Conservation (phyloP, 2,888 invertebrate species). For the Buathra laborator region DNA sequence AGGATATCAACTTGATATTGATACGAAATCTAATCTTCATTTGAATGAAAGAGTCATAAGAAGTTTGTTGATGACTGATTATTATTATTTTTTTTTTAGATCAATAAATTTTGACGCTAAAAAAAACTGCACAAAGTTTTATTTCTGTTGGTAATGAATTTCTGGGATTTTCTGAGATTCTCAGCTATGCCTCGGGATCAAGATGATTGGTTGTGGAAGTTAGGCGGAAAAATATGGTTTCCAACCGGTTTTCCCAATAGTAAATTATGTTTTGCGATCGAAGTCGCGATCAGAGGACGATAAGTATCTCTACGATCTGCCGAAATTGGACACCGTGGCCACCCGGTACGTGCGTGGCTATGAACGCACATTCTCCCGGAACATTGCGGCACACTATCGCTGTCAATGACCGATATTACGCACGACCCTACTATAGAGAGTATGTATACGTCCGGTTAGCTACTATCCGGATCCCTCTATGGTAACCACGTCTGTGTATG, state of each 20-base stretch:
- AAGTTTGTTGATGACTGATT: not conserved
- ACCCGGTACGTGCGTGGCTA: conserved; percentile 77
- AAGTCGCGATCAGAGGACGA: not conserved
- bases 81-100: not conserved
- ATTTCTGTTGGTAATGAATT: not conserved
- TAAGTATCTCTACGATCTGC: conserved; percentile 13
- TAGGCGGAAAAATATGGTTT: conserved; percentile 2
- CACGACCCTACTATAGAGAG: conserved; percentile 70
- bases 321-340: conserved; percentile 49
- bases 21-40: not conserved
- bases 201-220: not conserved
- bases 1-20: not conserved
- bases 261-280: not conserved
- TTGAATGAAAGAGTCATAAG: not conserved
- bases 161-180: not conserved
- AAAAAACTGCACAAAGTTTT: not conserved
- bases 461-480: conserved; percentile 75
- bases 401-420: conserved; percentile 83
- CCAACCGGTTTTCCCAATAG: not conserved
- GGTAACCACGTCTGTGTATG: conserved; percentile 71
- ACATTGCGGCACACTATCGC: conserved; percentile 79
- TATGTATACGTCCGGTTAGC: conserved; percentile 58
- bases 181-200: not conserved
- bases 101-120: not conserved
- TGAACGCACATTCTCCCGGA: conserved; percentile 80